phyloP scores from a whole-genome alignment of 2,888 invertebrate species.

The Ptychoptera albimana region DNA sequence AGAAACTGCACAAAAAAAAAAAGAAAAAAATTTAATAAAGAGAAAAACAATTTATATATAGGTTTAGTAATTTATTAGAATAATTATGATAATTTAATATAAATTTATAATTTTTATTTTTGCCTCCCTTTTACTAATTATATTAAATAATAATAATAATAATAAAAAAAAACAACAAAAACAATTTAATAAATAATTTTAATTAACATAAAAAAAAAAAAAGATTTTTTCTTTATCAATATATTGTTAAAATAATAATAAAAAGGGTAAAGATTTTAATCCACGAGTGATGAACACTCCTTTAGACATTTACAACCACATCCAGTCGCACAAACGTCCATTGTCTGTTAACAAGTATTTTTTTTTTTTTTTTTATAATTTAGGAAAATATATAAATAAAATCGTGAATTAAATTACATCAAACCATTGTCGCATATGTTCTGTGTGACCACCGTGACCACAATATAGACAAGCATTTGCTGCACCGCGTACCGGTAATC shows the following conservation, averaged over 20 bases:
- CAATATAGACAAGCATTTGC: conserved; percentile 78
- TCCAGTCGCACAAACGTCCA: conserved; percentile 72
- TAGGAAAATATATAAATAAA: not conserved
- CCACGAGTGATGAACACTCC: conserved; percentile 36
- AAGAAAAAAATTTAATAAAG: too few species aligned
- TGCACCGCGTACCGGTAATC: conserved; percentile 67
- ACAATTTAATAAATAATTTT: not conserved
- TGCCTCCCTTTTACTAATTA: too few species aligned
- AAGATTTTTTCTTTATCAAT: not conserved
- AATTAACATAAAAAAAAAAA: not conserved
- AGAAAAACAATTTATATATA: too few species aligned
- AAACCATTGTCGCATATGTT: conserved; percentile 76
- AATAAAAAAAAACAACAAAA: not conserved
- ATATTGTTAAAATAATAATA: too few species aligned
- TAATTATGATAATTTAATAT: too few species aligned
- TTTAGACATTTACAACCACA: conserved; percentile 82
- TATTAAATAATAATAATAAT: not conserved
- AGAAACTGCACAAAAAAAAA: too few species aligned
- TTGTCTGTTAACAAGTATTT: conserved; percentile 31
- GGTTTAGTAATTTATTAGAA: too few species aligned
- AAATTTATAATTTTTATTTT: too few species aligned
- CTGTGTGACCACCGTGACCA: conserved; percentile 84
- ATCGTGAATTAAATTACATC: conserved; percentile 16
- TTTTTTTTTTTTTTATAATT: not conserved
- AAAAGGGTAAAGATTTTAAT: not conserved